Base-by-base conservation (phyloP, 2,888 invertebrate genomes). In the Dione juno region DNA sequence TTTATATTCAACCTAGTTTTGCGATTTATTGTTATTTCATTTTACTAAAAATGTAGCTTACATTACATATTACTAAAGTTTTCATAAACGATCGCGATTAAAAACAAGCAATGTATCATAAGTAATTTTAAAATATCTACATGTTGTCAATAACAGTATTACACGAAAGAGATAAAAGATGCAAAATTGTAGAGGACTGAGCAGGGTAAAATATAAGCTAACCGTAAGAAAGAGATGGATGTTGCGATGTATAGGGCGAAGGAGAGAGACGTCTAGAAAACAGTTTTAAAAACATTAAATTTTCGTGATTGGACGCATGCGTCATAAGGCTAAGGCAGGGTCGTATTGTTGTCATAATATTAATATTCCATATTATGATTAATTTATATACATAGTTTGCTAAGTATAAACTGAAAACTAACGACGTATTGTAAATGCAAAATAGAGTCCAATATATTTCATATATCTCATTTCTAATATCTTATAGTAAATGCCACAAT, bases 221-320 rank as follows among this genome's bases (percentile, higher is more conserved):
- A 85, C 84, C 81, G 83, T 82, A 77, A 69, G 78, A 88, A 77
- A 78, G 83, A 82, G 81, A 85, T n/a, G 72, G 37, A 37, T 48
- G 74, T 69, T 19, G 0, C 6, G 1, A 35, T 35, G 53, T 41
- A 0, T 5, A 0, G 0, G 19, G 70, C 67, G 86, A 71, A 74
- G 73, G 82, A 91, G 73, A 74, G 87, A 85, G 88, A 88, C 52
- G 74, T 69, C 71, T 75, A 82, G 80, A 87, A 84, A 85, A 86
- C 85, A 87, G 82, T 82, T 77, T 76, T 76, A 79, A 79, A 84
- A 84, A 83, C 81, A 82, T 79, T 78, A 81, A 81, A 79, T 83
- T 84, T 84, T 82, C 78, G 82, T 78, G 86, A 86, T 89, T 88
- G 88, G 88, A 88, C 92, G 92, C 93, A 92, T 92, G 92, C 92